Evolutionary conservation across 2,113 vertebrate species (phyloP).

Genomic region (Platycercus adscitus): DNA sequence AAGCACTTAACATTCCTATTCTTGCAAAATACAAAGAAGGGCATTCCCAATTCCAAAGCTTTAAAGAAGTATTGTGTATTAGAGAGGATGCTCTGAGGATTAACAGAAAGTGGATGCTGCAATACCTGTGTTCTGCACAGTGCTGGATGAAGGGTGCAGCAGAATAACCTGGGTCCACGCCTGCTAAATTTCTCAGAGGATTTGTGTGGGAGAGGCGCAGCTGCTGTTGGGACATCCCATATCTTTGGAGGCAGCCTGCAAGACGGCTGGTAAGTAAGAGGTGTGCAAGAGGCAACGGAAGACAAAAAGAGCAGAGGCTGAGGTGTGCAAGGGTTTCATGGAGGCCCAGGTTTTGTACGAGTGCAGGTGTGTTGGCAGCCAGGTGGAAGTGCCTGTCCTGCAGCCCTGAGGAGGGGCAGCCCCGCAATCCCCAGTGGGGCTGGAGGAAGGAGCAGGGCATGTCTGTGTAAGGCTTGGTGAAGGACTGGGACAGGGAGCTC

Average conservation of each 20-base stretch:
- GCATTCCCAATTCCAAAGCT: not conserved
- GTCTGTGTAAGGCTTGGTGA: not conserved
- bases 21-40: not conserved
- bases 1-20: not conserved
- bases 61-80: not conserved
- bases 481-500: not conserved
- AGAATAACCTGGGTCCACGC: not conserved
- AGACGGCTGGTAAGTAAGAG: not conserved
- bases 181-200: not conserved
- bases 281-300: not conserved
- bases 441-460: not conserved
- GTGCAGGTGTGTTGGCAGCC: not conserved
- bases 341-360: not conserved
- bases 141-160: not conserved
- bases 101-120: not conserved
- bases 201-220: not conserved
- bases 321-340: accelerated
- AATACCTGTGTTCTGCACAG: not conserved
- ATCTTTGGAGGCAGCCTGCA: not conserved
- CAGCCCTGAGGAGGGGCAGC: not conserved
- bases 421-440: not conserved
- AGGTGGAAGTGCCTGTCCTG: not conserved
- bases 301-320: not conserved
- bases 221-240: not conserved
- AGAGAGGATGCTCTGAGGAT: not conserved